Evolutionary conservation across 2,113 vertebrate genomes (phyloP).

Genomic region (Erythrocercus mccallii): DNA sequence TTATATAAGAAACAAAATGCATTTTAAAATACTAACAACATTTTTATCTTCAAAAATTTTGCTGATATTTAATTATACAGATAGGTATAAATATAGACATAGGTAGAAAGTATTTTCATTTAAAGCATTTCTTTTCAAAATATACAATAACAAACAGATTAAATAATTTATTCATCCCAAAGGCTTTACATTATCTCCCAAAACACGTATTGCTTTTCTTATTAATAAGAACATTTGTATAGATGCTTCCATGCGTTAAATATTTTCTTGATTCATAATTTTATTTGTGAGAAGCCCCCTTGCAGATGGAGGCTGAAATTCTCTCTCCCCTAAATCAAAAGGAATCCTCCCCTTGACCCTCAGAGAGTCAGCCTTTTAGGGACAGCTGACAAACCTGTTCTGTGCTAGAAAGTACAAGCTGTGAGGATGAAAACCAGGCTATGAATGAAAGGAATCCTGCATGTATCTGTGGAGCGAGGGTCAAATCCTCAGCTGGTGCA

Average conservation of each 20-base stretch:
- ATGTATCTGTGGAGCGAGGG: not conserved
- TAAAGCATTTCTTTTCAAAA: not conserved
- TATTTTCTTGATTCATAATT: not conserved
- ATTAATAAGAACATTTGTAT: not conserved
- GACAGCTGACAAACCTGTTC: not conserved
- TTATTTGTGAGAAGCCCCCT: not conserved
- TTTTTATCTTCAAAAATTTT: not conserved
- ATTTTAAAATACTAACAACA: not conserved
- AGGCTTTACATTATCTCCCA: not conserved
- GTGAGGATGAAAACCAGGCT: not conserved
- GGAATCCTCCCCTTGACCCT: not conserved
- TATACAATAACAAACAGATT: not conserved
- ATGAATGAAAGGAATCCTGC: not conserved
- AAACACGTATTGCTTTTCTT: not conserved
- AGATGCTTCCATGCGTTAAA: not conserved
- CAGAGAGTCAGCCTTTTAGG: not conserved
- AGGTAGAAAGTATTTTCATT: not conserved
- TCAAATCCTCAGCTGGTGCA: not conserved
- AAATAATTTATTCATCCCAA: not conserved
- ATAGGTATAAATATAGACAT: not conserved
- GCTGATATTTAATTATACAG: not conserved
- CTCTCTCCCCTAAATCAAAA: not conserved
- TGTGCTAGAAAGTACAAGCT: not conserved
- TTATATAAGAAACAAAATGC: not conserved
- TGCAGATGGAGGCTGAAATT: not conserved